These are phyloP conservation scores for Cancer borealis DNA, from an alignment of 2,888 invertebrate genomes.

Conservation along the genomic window DNA sequence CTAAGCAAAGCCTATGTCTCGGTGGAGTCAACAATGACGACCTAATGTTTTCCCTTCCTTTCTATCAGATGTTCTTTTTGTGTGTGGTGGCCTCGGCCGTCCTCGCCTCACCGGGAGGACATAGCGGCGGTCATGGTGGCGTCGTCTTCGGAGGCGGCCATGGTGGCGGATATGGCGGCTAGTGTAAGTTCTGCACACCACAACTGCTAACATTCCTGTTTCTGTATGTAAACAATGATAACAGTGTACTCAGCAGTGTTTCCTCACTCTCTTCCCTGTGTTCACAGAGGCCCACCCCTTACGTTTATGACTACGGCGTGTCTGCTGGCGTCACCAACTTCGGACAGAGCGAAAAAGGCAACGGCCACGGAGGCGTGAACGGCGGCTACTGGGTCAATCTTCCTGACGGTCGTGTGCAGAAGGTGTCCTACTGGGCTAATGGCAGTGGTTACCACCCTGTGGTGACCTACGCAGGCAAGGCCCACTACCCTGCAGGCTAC, in stretches of 20 bases:
- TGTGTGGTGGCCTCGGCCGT: neutral
- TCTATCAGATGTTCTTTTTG: neutral
- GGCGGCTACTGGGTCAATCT: conserved; percentile 37
- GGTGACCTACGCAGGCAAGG: neutral
- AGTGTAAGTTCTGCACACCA: neutral
- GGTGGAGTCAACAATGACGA: neutral
- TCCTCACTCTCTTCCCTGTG: neutral
- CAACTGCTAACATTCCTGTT: too few relatives aligned
- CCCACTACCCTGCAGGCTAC: conserved; percentile 13
- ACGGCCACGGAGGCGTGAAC: conserved; percentile 12
- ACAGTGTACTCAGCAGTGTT: neutral
- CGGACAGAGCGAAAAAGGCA: conserved; percentile 36
- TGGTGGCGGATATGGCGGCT: conserved; percentile 42
- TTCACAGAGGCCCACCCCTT: conserved; percentile 1
- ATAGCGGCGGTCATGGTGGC: neutral
- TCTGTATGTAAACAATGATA: too few relatives aligned
- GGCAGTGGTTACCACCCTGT: conserved; percentile 32
- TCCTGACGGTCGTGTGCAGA: conserved; percentile 38
- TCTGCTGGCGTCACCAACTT: conserved; percentile 15
- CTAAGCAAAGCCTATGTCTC: too few relatives aligned
- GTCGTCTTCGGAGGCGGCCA: neutral
- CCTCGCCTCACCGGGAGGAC: neutral
- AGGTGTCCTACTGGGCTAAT: conserved; percentile 10
- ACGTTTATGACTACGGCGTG: neutral
- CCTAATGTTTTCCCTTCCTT: neutral